A percentile compares a stretch with the other conserved stretches of the same genome.
Evolutionary conservation across 2,797 vertebrate species (phyloP).

Genomic region (Tympanoctomys barrerae): DNA sequence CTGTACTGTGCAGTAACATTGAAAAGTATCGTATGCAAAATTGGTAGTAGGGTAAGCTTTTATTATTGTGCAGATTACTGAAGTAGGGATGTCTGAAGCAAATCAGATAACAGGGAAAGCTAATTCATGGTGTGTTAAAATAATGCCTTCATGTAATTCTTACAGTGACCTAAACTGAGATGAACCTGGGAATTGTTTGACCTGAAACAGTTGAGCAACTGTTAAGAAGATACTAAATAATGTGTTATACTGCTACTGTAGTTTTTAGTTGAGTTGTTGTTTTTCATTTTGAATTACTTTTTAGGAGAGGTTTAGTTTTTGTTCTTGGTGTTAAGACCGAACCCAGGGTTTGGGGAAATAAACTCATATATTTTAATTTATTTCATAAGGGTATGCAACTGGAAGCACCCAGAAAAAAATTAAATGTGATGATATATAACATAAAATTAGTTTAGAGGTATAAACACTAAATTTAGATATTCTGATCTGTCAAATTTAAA

Average conservation of each 20-base stretch:
- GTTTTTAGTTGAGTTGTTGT: too few relatives aligned
- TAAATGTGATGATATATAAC: background rate
- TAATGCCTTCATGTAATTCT: background rate
- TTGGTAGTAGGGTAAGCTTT: background rate
- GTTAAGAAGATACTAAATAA: background rate
- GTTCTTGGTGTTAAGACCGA: too few relatives aligned
- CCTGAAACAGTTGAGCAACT: background rate
- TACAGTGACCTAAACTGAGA: background rate
- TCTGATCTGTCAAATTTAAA: slow-evolving; percentile 1
- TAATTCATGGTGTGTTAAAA: background rate
- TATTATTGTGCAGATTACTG: background rate
- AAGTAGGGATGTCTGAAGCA: background rate
- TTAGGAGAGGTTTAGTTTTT: too few relatives aligned
- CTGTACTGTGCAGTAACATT: background rate
- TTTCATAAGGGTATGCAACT: background rate
- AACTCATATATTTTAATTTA: background rate
- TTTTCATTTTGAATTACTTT: too few relatives aligned
- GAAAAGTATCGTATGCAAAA: background rate
- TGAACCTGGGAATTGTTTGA: background rate
- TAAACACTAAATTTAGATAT: background rate
- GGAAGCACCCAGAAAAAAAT: background rate
- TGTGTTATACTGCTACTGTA: background rate
- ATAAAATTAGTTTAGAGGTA: background rate
- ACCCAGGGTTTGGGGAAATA: background rate
- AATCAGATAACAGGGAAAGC: background rate